phyloP scores from a whole-genome alignment of 1,140 invertebrate species.

The Yoshiicerus persimilis region DNA sequence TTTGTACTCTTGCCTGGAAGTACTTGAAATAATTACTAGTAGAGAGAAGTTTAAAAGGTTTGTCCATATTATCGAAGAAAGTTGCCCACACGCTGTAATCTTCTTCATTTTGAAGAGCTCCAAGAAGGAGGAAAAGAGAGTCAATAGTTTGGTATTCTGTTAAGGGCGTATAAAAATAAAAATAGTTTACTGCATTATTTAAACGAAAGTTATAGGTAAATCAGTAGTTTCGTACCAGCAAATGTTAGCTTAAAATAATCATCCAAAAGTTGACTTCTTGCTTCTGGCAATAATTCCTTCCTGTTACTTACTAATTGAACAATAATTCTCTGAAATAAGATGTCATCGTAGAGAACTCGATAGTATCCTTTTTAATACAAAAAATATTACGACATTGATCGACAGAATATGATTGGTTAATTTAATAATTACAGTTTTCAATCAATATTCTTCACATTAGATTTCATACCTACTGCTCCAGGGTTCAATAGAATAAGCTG shows the following conservation, averaged over 20 bases:
- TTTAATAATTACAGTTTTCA: too few species aligned
- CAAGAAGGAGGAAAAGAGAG: background rate
- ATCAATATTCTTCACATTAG: too few species aligned
- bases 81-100: background rate
- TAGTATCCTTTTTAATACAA: background rate
- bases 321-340: background rate
- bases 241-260: background rate
- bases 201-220: background rate
- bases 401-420: too few species aligned
- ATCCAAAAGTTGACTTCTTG: background rate
- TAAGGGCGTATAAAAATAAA: too few species aligned
- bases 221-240: background rate
- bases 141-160: background rate
- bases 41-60: background rate
- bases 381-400: too few species aligned
- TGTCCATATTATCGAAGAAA: background rate
- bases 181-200: background rate
- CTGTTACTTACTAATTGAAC: background rate
- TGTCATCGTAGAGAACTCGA: background rate
- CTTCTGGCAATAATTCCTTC: background rate
- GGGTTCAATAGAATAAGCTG: slow-evolving; percentile 28
- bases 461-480: background rate
- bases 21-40: background rate
- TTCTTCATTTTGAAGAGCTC: background rate
- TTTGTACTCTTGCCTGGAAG: background rate